Percentiles rank a stretch among this genome's conserved stretches.
Conservation (phyloP, 2,888 invertebrate genomes). For the Callyntrura sp. region DNA sequence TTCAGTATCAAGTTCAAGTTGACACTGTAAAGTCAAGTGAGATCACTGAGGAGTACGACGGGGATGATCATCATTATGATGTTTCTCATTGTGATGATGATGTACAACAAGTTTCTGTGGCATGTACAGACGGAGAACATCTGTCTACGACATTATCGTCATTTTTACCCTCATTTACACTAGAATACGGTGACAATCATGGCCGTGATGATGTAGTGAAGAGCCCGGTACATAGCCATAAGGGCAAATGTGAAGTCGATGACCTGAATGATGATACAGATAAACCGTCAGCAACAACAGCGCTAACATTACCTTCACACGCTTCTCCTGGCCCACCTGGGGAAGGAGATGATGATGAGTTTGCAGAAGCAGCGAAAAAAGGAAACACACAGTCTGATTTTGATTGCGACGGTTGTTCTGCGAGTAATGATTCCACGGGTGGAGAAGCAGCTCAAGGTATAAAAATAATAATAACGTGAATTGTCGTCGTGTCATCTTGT, state of each 20-base stretch:
- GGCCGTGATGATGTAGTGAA: background rate
- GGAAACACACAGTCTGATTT: background rate
- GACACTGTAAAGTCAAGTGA: constrained; percentile 48
- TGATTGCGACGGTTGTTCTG: background rate
- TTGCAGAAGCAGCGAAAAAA: constrained; percentile 21
- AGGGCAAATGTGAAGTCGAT: constrained; percentile 50
- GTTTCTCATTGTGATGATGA: background rate
- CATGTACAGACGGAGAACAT: constrained; percentile 43
- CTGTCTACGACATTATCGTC: constrained; percentile 53
- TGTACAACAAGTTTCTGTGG: background rate
- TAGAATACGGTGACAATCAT: constrained; percentile 23
- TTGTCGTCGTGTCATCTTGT: constrained; percentile 37
- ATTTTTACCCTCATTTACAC: constrained; percentile 23
- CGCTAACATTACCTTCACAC: constrained; percentile 42
- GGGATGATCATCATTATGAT: background rate
- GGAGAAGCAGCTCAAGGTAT: constrained; percentile 56
- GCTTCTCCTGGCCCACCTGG: constrained; percentile 66
- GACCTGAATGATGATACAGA: constrained; percentile 59
- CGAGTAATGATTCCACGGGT: constrained; percentile 49
- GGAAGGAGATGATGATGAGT: constrained; percentile 49
- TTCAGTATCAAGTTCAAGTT: constrained; percentile 29
- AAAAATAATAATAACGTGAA: constrained; percentile 37
- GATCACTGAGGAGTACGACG: background rate
- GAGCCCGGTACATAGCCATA: constrained; percentile 40
- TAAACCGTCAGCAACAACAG: background rate